Percentiles rank a stretch among this genome's conserved stretches.
phyloP scores from a whole-genome alignment of 2,888 invertebrate species.

The Phrixothrix hirtus region DNA sequence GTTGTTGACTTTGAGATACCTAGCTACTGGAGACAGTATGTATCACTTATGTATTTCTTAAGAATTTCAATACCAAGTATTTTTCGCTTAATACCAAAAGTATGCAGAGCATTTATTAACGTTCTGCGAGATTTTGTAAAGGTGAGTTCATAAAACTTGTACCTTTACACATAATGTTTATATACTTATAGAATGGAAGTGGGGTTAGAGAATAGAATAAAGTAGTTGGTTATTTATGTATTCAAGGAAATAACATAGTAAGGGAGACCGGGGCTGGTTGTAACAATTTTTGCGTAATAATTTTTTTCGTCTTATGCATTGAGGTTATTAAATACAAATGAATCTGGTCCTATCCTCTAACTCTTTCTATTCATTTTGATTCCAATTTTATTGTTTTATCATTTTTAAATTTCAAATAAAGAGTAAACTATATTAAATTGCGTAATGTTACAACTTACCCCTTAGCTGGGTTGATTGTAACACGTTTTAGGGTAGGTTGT shows the following conservation, averaged over 20 bases:
- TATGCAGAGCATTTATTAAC: conserved; percentile 39
- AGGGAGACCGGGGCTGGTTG: too few relatives aligned
- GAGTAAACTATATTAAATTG: too few relatives aligned
- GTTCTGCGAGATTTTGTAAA: conserved; percentile 1
- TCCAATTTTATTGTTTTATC: too few relatives aligned
- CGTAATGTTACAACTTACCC: too few relatives aligned
- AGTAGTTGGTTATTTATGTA: neutral
- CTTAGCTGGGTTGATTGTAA: too few relatives aligned
- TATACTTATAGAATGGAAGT: neutral
- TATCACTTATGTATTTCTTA: conserved; percentile 19
- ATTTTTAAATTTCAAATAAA: too few relatives aligned
- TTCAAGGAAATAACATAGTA: neutral
- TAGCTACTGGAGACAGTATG: conserved; percentile 5
- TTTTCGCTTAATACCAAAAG: conserved; percentile 41
- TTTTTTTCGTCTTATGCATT: too few relatives aligned
- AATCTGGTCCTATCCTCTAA: too few relatives aligned
- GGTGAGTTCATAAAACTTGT: neutral
- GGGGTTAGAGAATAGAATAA: neutral
- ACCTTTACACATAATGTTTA: neutral
- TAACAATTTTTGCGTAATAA: too few relatives aligned
- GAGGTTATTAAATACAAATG: too few relatives aligned
- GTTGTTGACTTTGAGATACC: conserved; percentile 8
- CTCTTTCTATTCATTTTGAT: too few relatives aligned
- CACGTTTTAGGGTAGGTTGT: too few relatives aligned
- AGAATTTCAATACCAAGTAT: conserved; percentile 15